Conservation (phyloP, 2,888 invertebrate species). For the Rhogogaster chlorosoma region DNA sequence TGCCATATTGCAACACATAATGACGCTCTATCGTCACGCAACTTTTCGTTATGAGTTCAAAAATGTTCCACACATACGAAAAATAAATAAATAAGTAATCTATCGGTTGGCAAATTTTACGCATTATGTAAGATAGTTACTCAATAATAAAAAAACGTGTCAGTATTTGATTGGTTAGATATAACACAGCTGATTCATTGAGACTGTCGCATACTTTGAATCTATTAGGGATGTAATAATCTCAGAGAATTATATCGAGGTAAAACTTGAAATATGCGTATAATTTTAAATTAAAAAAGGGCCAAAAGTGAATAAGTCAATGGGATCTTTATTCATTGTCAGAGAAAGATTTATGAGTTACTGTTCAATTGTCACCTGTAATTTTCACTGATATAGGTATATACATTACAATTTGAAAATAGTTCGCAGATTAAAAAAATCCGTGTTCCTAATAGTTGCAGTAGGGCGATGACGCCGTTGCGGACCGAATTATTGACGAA, state of each 20-base stretch:
- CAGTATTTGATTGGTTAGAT: too few relatives aligned
- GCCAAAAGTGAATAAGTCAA: neutral
- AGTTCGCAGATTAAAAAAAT: conserved; percentile 15
- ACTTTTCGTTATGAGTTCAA: neutral
- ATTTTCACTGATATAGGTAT: neutral
- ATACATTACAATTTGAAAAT: neutral
- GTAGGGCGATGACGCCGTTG: conserved; percentile 56
- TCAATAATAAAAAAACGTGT: too few relatives aligned
- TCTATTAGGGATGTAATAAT: too few relatives aligned
- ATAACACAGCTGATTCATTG: too few relatives aligned
- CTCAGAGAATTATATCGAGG: too few relatives aligned
- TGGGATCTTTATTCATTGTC: neutral
- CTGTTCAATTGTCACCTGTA: too few relatives aligned
- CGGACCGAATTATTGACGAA: conserved; percentile 61
- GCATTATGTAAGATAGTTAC: too few relatives aligned
- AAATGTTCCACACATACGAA: neutral
- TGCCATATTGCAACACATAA: neutral
- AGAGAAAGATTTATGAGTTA: neutral
- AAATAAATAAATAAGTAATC: neutral
- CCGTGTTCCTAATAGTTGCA: conserved; percentile 12
- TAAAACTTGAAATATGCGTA: too few relatives aligned
- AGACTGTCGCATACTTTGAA: too few relatives aligned
- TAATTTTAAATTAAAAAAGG: too few relatives aligned
- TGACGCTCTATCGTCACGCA: neutral
- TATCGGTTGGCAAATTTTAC: neutral